These are phyloP conservation scores for Pachliopta kotzebuea DNA, from an alignment of 2,888 invertebrate genomes.

Conservation along the genomic window DNA sequence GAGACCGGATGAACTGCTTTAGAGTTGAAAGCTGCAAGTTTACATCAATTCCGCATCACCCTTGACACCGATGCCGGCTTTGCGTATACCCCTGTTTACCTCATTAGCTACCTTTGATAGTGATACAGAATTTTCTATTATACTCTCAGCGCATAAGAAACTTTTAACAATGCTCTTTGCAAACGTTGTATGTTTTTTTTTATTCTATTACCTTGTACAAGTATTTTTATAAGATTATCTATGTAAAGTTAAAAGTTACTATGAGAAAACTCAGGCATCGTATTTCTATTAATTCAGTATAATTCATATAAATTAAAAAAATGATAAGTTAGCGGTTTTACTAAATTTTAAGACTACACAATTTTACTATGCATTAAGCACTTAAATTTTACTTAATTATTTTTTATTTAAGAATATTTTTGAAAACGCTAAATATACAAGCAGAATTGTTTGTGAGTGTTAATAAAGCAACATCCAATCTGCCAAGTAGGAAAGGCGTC, in stretches of 20 bases:
- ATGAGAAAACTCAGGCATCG: too few relatives aligned
- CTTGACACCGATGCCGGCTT: constrained; percentile 26
- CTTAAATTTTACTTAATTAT: too few relatives aligned
- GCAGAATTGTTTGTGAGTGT: not conserved
- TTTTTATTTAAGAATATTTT: not conserved
- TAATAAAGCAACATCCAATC: not conserved
- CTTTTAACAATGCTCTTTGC: not conserved
- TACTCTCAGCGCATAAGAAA: not conserved
- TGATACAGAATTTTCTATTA: constrained; percentile 1
- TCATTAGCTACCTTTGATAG: constrained; percentile 18
- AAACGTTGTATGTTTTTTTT: not conserved
- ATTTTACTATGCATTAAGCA: too few relatives aligned
- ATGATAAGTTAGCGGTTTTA: too few relatives aligned
- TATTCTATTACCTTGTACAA: not conserved
- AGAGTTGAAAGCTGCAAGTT: constrained; percentile 22
- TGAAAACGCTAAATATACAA: not conserved
- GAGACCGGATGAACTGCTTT: constrained; percentile 16
- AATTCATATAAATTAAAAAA: not conserved
- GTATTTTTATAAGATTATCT: too few relatives aligned
- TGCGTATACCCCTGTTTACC: constrained; percentile 14
- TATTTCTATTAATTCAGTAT: not conserved
- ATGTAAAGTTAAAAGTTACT: too few relatives aligned
- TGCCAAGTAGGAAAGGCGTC: constrained; percentile 3
- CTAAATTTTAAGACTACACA: too few relatives aligned
- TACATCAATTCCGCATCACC: constrained; percentile 18